phyloP scores from a whole-genome alignment of 2,113 vertebrate genomes.

The Andinoacara biseriatus region DNA sequence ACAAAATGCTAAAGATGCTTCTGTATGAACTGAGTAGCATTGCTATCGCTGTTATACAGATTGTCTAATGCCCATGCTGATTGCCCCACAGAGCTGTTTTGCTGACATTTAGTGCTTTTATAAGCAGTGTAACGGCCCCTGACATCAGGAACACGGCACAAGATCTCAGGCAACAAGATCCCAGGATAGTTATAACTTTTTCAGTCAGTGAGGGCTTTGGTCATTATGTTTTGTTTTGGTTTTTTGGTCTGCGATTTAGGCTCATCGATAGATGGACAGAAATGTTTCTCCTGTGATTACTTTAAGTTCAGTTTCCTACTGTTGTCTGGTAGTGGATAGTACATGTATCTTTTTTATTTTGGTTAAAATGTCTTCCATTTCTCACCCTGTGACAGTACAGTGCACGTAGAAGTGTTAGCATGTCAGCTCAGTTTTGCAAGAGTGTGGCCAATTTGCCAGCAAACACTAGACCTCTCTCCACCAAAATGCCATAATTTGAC shows the following conservation, averaged over 20 bases:
- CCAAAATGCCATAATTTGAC: background rate
- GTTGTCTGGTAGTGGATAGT: background rate
- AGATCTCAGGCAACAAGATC: background rate
- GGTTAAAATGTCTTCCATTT: background rate
- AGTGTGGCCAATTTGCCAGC: background rate
- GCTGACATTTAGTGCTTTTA: background rate
- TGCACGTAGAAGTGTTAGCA: background rate
- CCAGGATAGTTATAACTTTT: background rate
- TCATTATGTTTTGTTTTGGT: background rate
- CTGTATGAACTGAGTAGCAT: background rate
- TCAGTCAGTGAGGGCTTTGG: background rate
- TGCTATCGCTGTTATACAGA: background rate
- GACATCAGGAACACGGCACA: background rate
- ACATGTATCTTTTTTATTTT: background rate
- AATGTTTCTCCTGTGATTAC: background rate
- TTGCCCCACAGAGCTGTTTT: background rate
- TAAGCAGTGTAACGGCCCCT: background rate
- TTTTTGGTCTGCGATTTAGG: background rate
- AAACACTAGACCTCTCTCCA: background rate
- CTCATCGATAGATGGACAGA: background rate
- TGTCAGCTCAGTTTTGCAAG: background rate
- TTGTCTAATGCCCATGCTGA: background rate
- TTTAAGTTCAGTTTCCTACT: background rate
- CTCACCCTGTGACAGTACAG: background rate
- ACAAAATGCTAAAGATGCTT: background rate